Evolutionary conservation across 2,888 invertebrate species (phyloP), one percentile per base, ranked within the genome.

Genomic region (Mimas tiliae): DNA sequence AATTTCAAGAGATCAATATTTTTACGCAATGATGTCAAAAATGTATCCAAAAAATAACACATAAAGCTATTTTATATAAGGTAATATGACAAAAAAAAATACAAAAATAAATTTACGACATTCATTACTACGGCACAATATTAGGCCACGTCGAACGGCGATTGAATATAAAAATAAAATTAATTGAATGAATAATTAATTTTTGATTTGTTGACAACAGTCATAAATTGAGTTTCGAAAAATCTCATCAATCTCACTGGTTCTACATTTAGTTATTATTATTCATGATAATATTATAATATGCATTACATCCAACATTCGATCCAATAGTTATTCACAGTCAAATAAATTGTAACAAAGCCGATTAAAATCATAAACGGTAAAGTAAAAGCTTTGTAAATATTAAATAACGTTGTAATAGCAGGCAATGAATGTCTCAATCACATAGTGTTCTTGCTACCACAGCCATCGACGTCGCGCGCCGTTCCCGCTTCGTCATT

Each of bases 381-480:
- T 16, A 19, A 58, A 42, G 16, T 42, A 19, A 58, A 58, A 19
- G 27, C 38, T 11, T 58, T 16, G 38, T 55, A n/a, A n/a, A 8
- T 16, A 16, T 48, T 19, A 50, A 19, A 7, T 50, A 38, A 16
- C 9, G 9, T 52, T 33, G 27, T 16, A 38, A 38, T 38, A 48
- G 48, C 6, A 48, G 16, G n/a, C 9, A 16, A 16, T 16, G 55
- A 8, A 38, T 38, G 55, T 55, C 4, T 55, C 34, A 34, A 55
- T 8, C 34, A 55, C 55, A 55, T 34, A 34, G 9, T 55, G 27
- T 27, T 27, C n/a, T 19, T 33, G 77, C 80, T 85, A 90, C 91
- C 90, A 90, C 81, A 86, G 84, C 84, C 90, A 88, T 64, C 86
- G 84, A 38, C 86, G 85, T 66, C 85, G 81, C 65, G 79, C 73